These are phyloP conservation scores for Syrrhaptes paradoxus DNA, from an alignment of 2,113 vertebrate genomes.

Conservation along the genomic window DNA sequence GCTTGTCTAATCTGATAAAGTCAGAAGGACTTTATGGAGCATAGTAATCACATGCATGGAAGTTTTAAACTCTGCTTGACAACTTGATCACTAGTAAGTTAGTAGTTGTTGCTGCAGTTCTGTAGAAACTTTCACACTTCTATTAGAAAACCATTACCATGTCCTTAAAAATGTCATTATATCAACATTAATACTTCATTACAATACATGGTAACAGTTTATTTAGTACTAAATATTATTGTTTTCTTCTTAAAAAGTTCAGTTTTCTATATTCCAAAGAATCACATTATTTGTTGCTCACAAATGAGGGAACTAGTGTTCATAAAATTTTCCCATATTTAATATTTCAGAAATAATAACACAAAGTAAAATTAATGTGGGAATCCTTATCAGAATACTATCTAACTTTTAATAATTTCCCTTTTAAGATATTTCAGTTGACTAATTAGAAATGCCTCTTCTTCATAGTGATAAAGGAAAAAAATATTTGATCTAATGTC, in stretches of 20 bases:
- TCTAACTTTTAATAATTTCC: neutral
- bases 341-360: neutral
- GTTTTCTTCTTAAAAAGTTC: neutral
- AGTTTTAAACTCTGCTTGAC: slow-evolving; percentile 3
- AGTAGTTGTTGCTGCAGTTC: neutral
- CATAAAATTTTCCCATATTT: rapidly evolving
- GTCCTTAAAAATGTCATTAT: neutral
- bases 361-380: neutral
- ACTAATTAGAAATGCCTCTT: neutral
- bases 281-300: neutral
- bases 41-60: neutral
- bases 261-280: neutral
- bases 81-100: neutral
- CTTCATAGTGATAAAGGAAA: neutral
- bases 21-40: neutral
- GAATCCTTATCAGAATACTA: neutral
- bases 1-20: slow-evolving; percentile 9
- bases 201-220: neutral
- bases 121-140: neutral
- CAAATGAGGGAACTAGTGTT: neutral
- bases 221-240: neutral
- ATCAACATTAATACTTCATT: neutral
- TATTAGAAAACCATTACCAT: neutral
- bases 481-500: neutral
- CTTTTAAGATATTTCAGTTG: neutral